Evolutionary conservation across 2,113 vertebrate genomes (phyloP).

Genomic region (Clarias batrachus): DNA sequence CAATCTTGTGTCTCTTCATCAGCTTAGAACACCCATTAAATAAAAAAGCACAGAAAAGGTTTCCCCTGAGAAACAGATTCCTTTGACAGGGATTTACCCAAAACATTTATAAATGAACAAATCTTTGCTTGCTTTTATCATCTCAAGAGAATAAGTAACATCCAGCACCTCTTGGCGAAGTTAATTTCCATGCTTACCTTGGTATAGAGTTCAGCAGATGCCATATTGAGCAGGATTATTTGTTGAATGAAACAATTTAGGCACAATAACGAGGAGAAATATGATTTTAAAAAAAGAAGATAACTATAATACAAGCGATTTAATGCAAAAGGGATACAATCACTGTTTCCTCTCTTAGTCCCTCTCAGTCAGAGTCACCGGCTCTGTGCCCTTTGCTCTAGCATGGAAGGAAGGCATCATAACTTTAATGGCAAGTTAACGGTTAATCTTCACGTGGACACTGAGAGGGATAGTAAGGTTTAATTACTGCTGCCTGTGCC

Average conservation of each 20-base stretch:
- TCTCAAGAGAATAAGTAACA: neutral
- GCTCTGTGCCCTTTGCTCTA: constrained; percentile 72
- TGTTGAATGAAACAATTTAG: neutral
- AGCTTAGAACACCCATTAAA: neutral
- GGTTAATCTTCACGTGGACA: constrained; percentile 67
- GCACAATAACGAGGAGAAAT: neutral
- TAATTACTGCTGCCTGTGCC: constrained; percentile 6
- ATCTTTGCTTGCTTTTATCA: neutral
- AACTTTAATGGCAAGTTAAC: constrained; percentile 67
- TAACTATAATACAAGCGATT: neutral
- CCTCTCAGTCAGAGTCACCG: constrained; percentile 16
- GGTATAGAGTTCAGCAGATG: constrained; percentile 49
- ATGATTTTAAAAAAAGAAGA: neutral
- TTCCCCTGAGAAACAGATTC: neutral
- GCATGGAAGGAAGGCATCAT: constrained; percentile 33
- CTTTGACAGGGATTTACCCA: neutral
- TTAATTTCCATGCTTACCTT: constrained; percentile 34
- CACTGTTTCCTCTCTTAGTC: constrained; percentile 29
- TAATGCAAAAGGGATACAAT: neutral
- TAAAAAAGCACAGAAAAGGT: neutral
- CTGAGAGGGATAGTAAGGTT: constrained; percentile 6
- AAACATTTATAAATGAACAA: neutral
- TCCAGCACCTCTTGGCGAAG: neutral
- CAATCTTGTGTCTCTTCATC: neutral
- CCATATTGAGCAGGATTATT: constrained; percentile 27